Percentiles rank a stretch among this genome's conserved stretches.
These are phyloP conservation scores for Kryphioiulus occultus DNA, from an alignment of 2,888 invertebrate genomes.

Conservation along the genomic window DNA sequence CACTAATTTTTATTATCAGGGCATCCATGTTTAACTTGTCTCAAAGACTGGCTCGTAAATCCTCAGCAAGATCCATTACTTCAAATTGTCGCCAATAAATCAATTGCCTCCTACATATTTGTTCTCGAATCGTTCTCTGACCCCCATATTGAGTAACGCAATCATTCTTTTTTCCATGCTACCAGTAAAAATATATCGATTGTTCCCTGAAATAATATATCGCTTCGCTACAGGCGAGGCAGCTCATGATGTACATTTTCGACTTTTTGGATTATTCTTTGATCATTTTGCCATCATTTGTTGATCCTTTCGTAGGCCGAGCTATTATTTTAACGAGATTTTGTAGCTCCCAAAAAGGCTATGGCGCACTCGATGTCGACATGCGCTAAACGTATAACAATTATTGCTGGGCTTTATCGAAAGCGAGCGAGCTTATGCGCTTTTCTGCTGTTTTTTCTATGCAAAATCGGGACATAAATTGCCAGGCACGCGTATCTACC, in stretches of 20 bases:
- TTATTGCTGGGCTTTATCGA: not conserved
- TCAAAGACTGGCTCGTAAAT: not conserved
- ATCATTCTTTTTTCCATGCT: not conserved
- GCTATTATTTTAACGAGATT: slow-evolving; percentile 5
- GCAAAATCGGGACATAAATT: not conserved
- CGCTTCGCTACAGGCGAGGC: not conserved
- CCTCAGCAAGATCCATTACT: not conserved
- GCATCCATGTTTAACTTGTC: not conserved
- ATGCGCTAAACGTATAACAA: not conserved
- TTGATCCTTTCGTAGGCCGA: not conserved
- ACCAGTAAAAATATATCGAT: not conserved
- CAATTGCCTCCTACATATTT: not conserved
- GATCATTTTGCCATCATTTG: slow-evolving; percentile 5
- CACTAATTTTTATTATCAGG: not conserved
- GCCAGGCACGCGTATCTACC: not conserved
- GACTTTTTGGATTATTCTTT: slow-evolving; percentile 5
- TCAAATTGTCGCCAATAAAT: not conserved
- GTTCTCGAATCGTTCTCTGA: not conserved
- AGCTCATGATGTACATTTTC: not conserved
- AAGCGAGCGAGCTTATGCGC: not conserved
- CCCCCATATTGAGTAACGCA: not conserved
- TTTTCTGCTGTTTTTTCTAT: not conserved
- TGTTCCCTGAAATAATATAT: not conserved
- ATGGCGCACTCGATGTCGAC: not conserved
- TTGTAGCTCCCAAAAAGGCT: not conserved